A percentile compares a stretch with the other conserved stretches of the same genome.
Evolutionary conservation across 2,888 invertebrate genomes (phyloP).

Genomic region (Apamea monoglypha): DNA sequence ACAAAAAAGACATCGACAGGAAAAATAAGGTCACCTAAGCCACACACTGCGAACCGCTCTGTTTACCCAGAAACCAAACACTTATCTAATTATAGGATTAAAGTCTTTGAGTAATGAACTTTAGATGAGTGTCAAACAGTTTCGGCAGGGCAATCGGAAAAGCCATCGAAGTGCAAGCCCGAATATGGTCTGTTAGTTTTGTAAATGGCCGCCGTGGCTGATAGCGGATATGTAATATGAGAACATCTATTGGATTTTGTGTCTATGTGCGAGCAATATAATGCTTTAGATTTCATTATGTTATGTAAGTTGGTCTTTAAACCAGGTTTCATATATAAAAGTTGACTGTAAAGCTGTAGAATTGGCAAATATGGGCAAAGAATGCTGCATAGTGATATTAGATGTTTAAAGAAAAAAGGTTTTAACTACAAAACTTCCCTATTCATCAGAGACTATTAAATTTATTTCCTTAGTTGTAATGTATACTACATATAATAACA

Average conservation of each 20-base stretch:
- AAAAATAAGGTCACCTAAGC: conserved; percentile 50
- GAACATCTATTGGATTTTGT: conserved; percentile 82
- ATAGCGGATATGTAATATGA: conserved; percentile 86
- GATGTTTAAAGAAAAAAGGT: neutral
- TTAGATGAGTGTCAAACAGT: conserved; percentile 85
- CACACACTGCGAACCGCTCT: conserved; percentile 52
- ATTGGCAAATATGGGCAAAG: neutral
- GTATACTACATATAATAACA: neutral
- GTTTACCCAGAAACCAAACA: conserved; percentile 76
- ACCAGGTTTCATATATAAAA: neutral
- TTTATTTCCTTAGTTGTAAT: conserved; percentile 2
- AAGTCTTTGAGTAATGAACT: conserved; percentile 86
- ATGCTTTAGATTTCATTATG: conserved; percentile 64
- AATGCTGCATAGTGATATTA: neutral
- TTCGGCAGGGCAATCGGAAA: conserved; percentile 86
- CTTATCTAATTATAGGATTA: conserved; percentile 86
- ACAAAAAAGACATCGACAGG: neutral
- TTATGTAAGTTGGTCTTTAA: conserved; percentile 33
- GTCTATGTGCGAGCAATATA: conserved; percentile 78
- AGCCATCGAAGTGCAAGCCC: conserved; percentile 88
- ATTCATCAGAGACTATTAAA: neutral
- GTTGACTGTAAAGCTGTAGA: neutral
- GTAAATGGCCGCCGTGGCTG: conserved; percentile 82
- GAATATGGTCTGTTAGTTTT: conserved; percentile 86
- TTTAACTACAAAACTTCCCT: too few species aligned